Evolutionary conservation across 2,113 vertebrate genomes (phyloP).

Genomic region (Caranx melampygus): DNA sequence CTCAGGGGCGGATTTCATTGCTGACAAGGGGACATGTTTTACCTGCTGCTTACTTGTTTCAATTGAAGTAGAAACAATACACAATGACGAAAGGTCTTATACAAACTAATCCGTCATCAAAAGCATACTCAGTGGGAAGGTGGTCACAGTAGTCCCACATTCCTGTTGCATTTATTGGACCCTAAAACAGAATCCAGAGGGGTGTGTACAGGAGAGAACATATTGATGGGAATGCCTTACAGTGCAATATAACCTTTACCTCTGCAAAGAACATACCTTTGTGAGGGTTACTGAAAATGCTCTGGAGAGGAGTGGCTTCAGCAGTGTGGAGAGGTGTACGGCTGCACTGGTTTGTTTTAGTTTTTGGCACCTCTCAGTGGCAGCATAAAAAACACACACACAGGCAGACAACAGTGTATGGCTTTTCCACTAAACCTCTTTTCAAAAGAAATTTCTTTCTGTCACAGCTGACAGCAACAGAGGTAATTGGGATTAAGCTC

Average conservation of each 20-base stretch:
- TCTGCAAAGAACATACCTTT: neutral
- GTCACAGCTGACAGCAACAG: neutral
- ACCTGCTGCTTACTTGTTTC: neutral
- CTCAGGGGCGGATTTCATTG: slow-evolving; percentile 8
- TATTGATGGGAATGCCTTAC: neutral
- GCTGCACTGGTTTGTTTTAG: neutral
- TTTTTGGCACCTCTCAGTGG: slow-evolving; percentile 34
- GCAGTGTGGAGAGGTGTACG: neutral
- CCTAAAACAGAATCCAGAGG: slow-evolving; percentile 8
- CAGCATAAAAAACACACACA: neutral
- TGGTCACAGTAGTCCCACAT: slow-evolving; percentile 24
- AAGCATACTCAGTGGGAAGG: neutral
- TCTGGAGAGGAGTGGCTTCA: slow-evolving; percentile 10
- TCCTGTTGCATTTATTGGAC: slow-evolving; percentile 16
- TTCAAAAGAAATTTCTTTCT: neutral
- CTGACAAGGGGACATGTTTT: neutral
- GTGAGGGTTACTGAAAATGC: neutral
- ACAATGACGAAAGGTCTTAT: slow-evolving; percentile 4
- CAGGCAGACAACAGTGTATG: neutral
- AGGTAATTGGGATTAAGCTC: neutral
- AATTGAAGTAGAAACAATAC: slow-evolving; percentile 5
- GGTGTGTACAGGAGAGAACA: slow-evolving; percentile 13
- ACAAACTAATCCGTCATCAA: slow-evolving; percentile 23
- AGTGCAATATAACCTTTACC: neutral
- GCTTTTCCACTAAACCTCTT: neutral